Evolutionary conservation across 2,113 vertebrate genomes (phyloP).

Genomic region (Brachypodius melanocephalos): DNA sequence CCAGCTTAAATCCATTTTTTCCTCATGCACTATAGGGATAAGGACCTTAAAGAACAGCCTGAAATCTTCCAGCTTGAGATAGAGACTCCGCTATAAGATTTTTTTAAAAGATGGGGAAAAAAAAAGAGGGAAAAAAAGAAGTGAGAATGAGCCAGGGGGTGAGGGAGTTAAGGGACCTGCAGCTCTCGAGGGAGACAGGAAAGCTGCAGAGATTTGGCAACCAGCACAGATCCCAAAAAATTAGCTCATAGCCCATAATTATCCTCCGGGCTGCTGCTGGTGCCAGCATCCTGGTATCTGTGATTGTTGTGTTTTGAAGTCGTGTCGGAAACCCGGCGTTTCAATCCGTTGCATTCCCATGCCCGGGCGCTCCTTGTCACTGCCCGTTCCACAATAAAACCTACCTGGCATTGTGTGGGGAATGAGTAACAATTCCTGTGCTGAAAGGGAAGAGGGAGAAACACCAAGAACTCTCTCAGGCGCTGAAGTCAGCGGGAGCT

Average conservation of each 20-base stretch:
- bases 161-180: neutral
- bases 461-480: slow-evolving; percentile 41
- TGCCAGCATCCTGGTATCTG: slow-evolving; percentile 38
- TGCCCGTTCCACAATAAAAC: slow-evolving; percentile 66
- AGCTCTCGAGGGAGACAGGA: slow-evolving; percentile 41
- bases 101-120: neutral
- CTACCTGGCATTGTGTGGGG: slow-evolving; percentile 66
- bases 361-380: slow-evolving; percentile 53
- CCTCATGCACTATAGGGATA: neutral
- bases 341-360: slow-evolving; percentile 67
- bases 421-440: slow-evolving; percentile 71
- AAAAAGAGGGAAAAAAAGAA: neutral
- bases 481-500: neutral
- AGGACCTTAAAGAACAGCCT: neutral
- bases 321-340: slow-evolving; percentile 63
- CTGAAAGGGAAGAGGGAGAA: slow-evolving; percentile 55
- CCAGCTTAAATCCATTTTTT: neutral
- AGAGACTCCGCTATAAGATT: neutral
- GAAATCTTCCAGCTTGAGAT: neutral
- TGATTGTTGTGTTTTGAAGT: slow-evolving; percentile 60
- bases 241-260: slow-evolving; percentile 59
- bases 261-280: neutral
- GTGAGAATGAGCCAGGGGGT: neutral
- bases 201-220: slow-evolving; percentile 8
- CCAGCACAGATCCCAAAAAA: slow-evolving; percentile 3